Base-by-base conservation (phyloP, 2,113 vertebrate genomes). In the Shinisaurus crocodilurus region DNA sequence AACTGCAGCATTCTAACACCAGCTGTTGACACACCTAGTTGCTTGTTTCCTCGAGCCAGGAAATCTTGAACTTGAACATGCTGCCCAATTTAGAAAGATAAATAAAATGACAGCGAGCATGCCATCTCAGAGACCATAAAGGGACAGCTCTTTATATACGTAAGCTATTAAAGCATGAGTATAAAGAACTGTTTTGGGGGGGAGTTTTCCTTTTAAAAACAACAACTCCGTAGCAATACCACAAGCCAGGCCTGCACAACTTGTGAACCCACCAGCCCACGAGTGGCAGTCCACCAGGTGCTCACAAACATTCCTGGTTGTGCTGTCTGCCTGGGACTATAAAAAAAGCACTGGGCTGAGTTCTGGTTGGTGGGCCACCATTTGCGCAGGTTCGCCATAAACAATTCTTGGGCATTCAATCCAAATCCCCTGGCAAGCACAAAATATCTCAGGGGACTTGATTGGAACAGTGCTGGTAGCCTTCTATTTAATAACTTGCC, bases 21-120 rank as follows among this genome's bases (percentile, higher is more conserved):
- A 94, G 95, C 93, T 96, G 95, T 85, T 88, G 89, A 81, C 92
- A 70, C 45, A 65, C 2, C 23, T 94, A 90, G 86, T 85, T 48
- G 15, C 0, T 80, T 88, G 90, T 72, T 91, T 96, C 54, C 82
- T 92, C 86, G 16, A 95, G 82, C 23, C 76, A 92, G 72, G 88
- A 90, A 90, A 93, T 40, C 57, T 85, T 29, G 25, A 92, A 84
- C 94, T 87, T 93, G 60, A 77, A 16, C 63, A 90, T 40, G 86
- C 37, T 86, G 83, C 79, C 63, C 82, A 81, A 79, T 85, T 88
- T 84, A 45, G 18, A 88, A 72, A 43, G 82, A 69, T 45, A 91
- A 60, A 74, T 85, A 85, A 92, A 74, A 89, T 65, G 89, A 74
- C 65, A 92, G 82, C 65, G 84, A 34, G 37, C 80, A 84, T 18